Conservation (phyloP, 2,888 invertebrate species). For the Piscicola geometra region DNA sequence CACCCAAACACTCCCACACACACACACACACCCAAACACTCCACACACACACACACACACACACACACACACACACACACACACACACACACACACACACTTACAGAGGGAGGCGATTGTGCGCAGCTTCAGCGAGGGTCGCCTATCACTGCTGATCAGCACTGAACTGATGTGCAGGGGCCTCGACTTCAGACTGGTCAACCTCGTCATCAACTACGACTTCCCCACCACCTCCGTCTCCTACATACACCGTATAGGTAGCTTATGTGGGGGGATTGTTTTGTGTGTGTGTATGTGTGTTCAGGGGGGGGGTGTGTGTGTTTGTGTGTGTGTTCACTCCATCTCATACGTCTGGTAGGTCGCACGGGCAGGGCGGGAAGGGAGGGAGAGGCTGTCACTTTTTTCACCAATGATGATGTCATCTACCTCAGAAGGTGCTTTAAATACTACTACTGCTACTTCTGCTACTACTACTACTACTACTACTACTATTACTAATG, state of each 20-base stretch:
- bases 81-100: too few species aligned
- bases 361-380: constrained; percentile 90
- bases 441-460: too few species aligned
- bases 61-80: too few species aligned
- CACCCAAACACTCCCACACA: too few species aligned
- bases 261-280: constrained; percentile 51
- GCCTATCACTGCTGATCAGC: constrained; percentile 91
- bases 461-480: background rate
- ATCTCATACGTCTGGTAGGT: constrained; percentile 33
- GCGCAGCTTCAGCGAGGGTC: constrained; percentile 80
- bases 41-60: too few species aligned
- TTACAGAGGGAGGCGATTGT: constrained; percentile 83
- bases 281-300: too few species aligned
- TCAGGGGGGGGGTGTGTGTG: too few species aligned
- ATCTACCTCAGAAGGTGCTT: constrained; percentile 76
- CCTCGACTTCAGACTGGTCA: constrained; percentile 92
- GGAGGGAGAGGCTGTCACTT: constrained; percentile 81
- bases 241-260: constrained; percentile 61
- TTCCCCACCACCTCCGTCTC: constrained; percentile 66
- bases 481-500: too few species aligned
- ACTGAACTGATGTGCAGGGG: constrained; percentile 95
- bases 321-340: too few species aligned
- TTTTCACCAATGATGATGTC: constrained; percentile 86
- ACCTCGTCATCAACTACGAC: constrained; percentile 93
- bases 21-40: too few species aligned